Conservation (phyloP, 2,888 invertebrate species). For the Neuroscelio doddi region DNA sequence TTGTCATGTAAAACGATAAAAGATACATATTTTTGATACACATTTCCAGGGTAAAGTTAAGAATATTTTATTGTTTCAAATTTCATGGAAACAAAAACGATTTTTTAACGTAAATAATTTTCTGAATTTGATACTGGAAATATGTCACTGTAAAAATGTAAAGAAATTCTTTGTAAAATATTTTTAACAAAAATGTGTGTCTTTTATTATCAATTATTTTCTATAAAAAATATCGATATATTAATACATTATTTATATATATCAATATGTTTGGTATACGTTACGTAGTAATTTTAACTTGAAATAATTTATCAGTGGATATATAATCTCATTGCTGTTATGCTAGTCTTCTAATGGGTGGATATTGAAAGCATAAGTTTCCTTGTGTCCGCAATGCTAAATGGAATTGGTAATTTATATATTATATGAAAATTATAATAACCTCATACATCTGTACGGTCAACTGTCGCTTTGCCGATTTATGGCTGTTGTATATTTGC, state of each 20-base stretch:
- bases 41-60: not conserved
- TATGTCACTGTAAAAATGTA: no score
- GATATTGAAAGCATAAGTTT: conserved; percentile 24
- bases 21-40: not conserved
- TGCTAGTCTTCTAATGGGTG: conserved; percentile 33
- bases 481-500: conserved; percentile 6
- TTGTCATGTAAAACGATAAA: not conserved
- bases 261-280: not conserved
- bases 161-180: not conserved
- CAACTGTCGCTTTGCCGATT: conserved; percentile 23
- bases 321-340: conserved; percentile 10
- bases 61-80: not conserved
- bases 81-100: no score
- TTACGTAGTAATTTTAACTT: not conserved
- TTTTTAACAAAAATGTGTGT: not conserved
- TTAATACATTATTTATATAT: not conserved
- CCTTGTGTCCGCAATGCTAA: conserved; percentile 40
- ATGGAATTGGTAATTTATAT: conserved; percentile 35
- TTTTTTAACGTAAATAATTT: no score
- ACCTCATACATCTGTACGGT: conserved; percentile 26
- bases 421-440: conserved; percentile 10
- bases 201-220: not conserved
- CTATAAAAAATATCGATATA: not conserved
- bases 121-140: no score
- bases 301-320: not conserved